These are phyloP conservation scores for Nomada flava DNA, from an alignment of 2,888 invertebrate genomes.

Conservation along the genomic window DNA sequence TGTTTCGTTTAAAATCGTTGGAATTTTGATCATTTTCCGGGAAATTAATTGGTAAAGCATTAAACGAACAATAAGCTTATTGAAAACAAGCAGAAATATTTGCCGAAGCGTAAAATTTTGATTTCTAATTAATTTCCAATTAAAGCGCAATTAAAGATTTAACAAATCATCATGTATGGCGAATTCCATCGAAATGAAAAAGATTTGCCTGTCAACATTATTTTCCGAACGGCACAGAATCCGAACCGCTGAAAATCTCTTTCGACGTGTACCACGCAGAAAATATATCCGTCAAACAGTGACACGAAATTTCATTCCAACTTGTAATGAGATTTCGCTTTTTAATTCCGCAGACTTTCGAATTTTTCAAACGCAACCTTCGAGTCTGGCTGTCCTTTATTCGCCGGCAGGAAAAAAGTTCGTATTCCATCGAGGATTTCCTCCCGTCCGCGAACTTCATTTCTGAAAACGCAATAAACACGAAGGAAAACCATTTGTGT, in stretches of 20 bases:
- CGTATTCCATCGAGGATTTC: not conserved
- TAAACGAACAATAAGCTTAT: too few relatives aligned
- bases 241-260: conserved; percentile 1
- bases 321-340: conserved; percentile 41
- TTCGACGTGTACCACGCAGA: not conserved
- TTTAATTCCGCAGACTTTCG: conserved; percentile 22
- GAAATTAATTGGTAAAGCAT: too few relatives aligned
- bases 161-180: too few relatives aligned
- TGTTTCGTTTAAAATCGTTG: too few relatives aligned
- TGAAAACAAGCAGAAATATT: too few relatives aligned
- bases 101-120: too few relatives aligned
- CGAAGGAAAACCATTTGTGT: not conserved
- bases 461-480: not conserved
- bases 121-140: too few relatives aligned
- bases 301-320: conserved; percentile 41
- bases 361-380: conserved; percentile 32
- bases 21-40: too few relatives aligned
- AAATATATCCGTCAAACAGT: not conserved
- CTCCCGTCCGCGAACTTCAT: not conserved
- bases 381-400: not conserved
- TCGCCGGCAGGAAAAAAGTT: conserved; percentile 6
- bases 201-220: too few relatives aligned
- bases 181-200: not conserved
- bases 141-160: too few relatives aligned
- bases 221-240: too few relatives aligned